These are phyloP conservation scores for Enteromius argenteus DNA, from an alignment of 2,797 vertebrate species.

Conservation along the genomic window DNA sequence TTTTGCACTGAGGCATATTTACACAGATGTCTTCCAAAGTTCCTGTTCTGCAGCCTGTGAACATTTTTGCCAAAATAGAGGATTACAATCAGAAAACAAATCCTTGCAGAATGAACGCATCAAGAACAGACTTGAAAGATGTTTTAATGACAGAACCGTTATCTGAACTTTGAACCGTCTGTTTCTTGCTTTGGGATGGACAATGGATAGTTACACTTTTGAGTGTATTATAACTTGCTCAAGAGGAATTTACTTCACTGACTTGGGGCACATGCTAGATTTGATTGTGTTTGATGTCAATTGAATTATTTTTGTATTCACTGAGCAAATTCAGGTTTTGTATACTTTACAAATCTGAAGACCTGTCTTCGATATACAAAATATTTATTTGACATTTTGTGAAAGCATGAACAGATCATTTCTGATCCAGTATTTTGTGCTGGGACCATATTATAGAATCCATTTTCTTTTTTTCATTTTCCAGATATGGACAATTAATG, in stretches of 20 bases:
- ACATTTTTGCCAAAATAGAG: neutral
- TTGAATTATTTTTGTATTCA: slow-evolving; percentile 46
- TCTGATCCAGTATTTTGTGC: slow-evolving; percentile 2
- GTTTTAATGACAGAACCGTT: neutral
- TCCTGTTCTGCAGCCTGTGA: neutral
- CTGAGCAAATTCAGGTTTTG: neutral
- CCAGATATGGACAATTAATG: neutral
- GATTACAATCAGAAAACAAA: neutral
- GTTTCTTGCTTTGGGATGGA: slow-evolving; percentile 31
- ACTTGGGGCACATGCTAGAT: neutral
- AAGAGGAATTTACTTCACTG: neutral
- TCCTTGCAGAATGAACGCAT: neutral
- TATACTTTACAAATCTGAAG: slow-evolving; percentile 5
- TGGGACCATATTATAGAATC: slow-evolving; percentile 12
- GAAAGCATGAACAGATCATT: neutral
- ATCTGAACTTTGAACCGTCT: neutral
- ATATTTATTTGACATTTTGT: neutral
- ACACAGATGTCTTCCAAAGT: slow-evolving; percentile 13
- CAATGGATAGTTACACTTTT: slow-evolving; percentile 26
- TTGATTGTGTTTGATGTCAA: neutral
- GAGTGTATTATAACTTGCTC: slow-evolving; percentile 9
- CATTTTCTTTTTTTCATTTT: neutral
- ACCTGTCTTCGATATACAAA: neutral
- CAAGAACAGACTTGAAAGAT: neutral
- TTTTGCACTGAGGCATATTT: slow-evolving; percentile 41